phyloP scores from a whole-genome alignment of 2,888 invertebrate species.

The Silvanus unidentatus region DNA sequence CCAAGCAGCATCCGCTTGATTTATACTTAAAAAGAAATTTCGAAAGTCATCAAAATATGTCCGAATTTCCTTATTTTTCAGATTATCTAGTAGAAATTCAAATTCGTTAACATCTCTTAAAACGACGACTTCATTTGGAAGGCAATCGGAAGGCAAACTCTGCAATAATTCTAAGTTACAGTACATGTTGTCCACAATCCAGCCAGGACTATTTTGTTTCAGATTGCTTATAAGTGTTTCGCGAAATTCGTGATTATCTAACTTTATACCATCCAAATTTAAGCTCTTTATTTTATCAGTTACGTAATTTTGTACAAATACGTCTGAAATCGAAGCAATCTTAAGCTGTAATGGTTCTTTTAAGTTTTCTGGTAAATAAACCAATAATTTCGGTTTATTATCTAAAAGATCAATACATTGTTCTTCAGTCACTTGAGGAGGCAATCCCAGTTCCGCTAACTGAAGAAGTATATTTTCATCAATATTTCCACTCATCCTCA shows the following conservation, averaged over 20 bases:
- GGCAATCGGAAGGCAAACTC: slow-evolving; percentile 45
- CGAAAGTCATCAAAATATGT: slow-evolving; percentile 32
- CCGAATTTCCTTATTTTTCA: slow-evolving; percentile 18
- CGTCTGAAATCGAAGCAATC: slow-evolving; percentile 42
- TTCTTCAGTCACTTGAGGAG: background rate
- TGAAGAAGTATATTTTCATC: no score
- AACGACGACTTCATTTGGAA: slow-evolving; percentile 54
- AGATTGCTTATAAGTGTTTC: slow-evolving; percentile 44
- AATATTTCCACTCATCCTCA: no score
- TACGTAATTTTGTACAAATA: slow-evolving; percentile 49
- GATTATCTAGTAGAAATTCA: slow-evolving; percentile 38
- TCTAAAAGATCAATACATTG: slow-evolving; percentile 14
- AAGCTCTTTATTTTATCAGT: slow-evolving; percentile 45
- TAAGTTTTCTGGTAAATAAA: slow-evolving; percentile 24
- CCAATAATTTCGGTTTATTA: slow-evolving; percentile 21
- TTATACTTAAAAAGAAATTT: slow-evolving; percentile 32
- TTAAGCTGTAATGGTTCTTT: slow-evolving; percentile 26
- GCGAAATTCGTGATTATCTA: slow-evolving; percentile 46
- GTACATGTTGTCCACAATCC: slow-evolving; percentile 57
- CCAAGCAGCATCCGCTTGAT: slow-evolving; percentile 31
- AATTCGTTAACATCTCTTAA: slow-evolving; percentile 51
- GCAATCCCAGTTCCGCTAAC: slow-evolving; percentile 14
- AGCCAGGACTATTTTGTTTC: slow-evolving; percentile 48
- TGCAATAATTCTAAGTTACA: slow-evolving; percentile 49
- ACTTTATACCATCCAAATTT: slow-evolving; percentile 43